A percentile compares a stretch with the other conserved stretches of the same genome.
These are phyloP conservation scores for Calliopsis andreniformis DNA, from an alignment of 1,140 invertebrate genomes.

Conservation along the genomic window DNA sequence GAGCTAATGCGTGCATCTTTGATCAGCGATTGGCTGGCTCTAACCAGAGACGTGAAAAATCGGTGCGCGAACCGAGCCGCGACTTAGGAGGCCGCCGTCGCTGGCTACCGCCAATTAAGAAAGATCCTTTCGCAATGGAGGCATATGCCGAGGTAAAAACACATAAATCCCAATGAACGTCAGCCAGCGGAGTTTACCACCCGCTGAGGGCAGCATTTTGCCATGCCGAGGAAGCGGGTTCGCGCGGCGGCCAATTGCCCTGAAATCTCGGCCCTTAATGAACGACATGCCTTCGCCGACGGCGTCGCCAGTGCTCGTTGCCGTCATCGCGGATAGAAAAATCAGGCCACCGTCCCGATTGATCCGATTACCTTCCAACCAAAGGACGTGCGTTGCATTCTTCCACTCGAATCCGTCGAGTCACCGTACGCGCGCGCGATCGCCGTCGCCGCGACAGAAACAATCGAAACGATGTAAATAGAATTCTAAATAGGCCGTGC, in stretches of 20 bases:
- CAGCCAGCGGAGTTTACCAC: slow-evolving; percentile 16
- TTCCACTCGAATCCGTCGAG: neutral
- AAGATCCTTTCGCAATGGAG: slow-evolving; percentile 32
- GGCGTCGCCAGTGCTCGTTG: neutral
- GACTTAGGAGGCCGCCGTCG: slow-evolving; percentile 1
- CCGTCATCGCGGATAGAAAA: slow-evolving; percentile 36
- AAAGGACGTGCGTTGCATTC: slow-evolving; percentile 52
- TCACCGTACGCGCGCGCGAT: slow-evolving; percentile 26
- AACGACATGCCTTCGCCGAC: slow-evolving; percentile 26
- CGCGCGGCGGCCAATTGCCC: slow-evolving; percentile 20
- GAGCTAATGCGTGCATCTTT: neutral
- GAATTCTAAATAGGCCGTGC: slow-evolving; percentile 6
- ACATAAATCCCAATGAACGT: slow-evolving; percentile 51
- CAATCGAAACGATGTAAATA: slow-evolving; percentile 7
- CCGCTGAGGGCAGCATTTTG: slow-evolving; percentile 31
- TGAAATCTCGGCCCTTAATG: slow-evolving; percentile 29
- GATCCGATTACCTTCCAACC: slow-evolving; percentile 49
- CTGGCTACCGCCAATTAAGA: slow-evolving; percentile 39
- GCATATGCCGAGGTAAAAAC: slow-evolving; percentile 19
- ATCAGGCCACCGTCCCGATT: slow-evolving; percentile 41
- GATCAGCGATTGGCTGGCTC: slow-evolving; percentile 11
- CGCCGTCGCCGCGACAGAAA: slow-evolving; percentile 1
- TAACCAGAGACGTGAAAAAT: slow-evolving; percentile 1
- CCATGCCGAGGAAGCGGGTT: slow-evolving; percentile 27
- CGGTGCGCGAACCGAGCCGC: slow-evolving; percentile 2